Conservation (phyloP, 2,113 vertebrate species). For the Larimichthys polyactis region DNA sequence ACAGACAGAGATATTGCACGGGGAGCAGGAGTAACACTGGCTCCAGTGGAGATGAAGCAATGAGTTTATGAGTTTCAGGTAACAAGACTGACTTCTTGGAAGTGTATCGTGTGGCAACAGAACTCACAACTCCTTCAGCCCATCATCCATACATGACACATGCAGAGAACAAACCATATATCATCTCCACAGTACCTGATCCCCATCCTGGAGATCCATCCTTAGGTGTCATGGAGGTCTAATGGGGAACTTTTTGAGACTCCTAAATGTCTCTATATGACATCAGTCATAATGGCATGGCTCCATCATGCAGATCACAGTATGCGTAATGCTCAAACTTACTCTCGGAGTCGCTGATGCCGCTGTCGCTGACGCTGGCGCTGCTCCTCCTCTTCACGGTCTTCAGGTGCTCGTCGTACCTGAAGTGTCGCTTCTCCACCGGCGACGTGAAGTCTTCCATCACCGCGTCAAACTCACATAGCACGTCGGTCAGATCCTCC, state of each 20-base stretch:
- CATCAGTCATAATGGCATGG: too few species aligned
- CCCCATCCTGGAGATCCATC: conserved; percentile 29
- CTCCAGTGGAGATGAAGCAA: not conserved
- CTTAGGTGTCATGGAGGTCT: not conserved
- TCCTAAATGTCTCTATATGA: not conserved
- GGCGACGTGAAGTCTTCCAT: conserved; percentile 94
- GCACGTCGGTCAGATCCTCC: conserved; percentile 87
- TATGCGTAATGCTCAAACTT: conserved; percentile 66
- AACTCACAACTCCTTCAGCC: not conserved
- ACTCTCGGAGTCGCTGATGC: conserved; percentile 95
- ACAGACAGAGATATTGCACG: too few species aligned
- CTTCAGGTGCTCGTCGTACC: conserved; percentile 93
- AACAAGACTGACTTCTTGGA: not conserved
- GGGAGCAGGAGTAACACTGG: not conserved
- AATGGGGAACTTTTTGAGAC: not conserved
- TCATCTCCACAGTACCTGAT: not conserved
- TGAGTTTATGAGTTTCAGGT: too few species aligned
- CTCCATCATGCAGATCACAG: not conserved
- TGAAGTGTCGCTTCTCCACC: conserved; percentile 90
- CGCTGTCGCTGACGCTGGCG: conserved; percentile 93
- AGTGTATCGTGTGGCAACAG: not conserved
- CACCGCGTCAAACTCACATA: conserved; percentile 95
- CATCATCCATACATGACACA: not conserved
- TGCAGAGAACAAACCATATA: not conserved
- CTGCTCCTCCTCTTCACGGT: conserved; percentile 94